A percentile compares a stretch with the other conserved stretches of the same genome.
These are phyloP conservation scores for Gorilla gorilla DNA, from an alignment of 2,113 vertebrate genomes.

Conservation along the genomic window DNA sequence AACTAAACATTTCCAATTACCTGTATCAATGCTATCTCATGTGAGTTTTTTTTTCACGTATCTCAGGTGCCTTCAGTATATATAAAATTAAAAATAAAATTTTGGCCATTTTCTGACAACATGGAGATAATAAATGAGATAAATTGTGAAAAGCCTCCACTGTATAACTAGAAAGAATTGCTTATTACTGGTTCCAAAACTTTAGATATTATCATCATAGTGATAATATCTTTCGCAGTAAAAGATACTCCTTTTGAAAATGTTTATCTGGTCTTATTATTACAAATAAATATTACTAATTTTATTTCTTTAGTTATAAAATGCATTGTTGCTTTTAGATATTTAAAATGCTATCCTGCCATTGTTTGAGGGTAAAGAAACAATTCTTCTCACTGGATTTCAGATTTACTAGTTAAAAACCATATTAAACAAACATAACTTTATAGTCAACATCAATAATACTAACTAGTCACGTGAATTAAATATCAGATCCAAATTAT, in stretches of 20 bases:
- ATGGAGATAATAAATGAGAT: neutral
- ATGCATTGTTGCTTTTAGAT: slow-evolving; percentile 44
- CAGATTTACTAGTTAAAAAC: slow-evolving; percentile 71
- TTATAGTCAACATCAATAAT: slow-evolving; percentile 14
- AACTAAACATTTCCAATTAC: slow-evolving; percentile 15
- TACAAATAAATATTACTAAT: slow-evolving; percentile 36
- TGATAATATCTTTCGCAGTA: neutral
- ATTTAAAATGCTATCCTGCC: slow-evolving; percentile 54
- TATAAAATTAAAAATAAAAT: neutral
- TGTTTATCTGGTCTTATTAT: neutral
- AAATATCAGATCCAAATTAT: neutral
- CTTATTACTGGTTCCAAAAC: neutral
- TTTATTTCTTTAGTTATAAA: slow-evolving; percentile 55
- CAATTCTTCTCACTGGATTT: slow-evolving; percentile 70
- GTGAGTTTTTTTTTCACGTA: neutral
- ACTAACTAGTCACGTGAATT: slow-evolving; percentile 18
- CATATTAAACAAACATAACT: slow-evolving; percentile 69
- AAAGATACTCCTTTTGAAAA: neutral
- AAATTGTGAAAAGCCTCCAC: neutral
- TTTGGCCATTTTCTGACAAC: neutral
- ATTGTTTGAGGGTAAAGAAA: slow-evolving; percentile 60
- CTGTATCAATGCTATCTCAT: neutral
- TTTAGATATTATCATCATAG: neutral
- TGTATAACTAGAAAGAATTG: neutral
- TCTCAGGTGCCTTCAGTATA: neutral